Base-by-base conservation (phyloP, 2,888 invertebrate genomes). In the Gerris lacustris region DNA sequence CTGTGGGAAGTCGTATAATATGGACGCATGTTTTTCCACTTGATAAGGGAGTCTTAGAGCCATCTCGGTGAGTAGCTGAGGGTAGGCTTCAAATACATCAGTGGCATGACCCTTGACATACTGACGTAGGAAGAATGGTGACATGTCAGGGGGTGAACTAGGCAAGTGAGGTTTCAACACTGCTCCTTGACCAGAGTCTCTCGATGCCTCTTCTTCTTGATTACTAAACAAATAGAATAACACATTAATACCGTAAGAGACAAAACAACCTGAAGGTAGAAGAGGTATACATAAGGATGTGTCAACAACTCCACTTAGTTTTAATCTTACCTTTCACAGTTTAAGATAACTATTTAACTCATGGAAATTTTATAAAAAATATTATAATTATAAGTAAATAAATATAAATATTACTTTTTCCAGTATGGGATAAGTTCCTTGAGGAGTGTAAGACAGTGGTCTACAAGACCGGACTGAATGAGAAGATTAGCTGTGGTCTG, bases 61-160 rank as follows among this genome's bases (percentile, higher is more conserved):
- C 86, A 97, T 93, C 83, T 98, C 97, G 70, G 97, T 96, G 44
- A 98, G 83, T n/a, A 97, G 84, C 75, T 94, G 92, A 9, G 94
- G 92, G 80, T 96, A 96, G 73, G 92, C 91, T 79, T 95, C 92
- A 79, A 98, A 96, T 47, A 97, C 91, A 79, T 97, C 96, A 68
- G 89, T 86, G 0, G 92, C 90, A 80, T 95, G 94, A 69, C 91
- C 89, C 81, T 94, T 95, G 62, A 96, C 91, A 78, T 96, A 96
- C 79, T 94, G 94, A 75, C 90, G 87, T 69, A 92, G 85, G 83
- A 97, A 97, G 82, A 98, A 93, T 9, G 96, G 96, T 6, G 93
- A 91, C 91, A 96, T 94, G 79, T 98, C 96, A 0, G 95, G 95
- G 67, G 92, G 87, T 0, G 93, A 88, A 55, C 89, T 87, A 1